Base-by-base conservation (phyloP, 2,888 invertebrate species). In the Muscina levida region DNA sequence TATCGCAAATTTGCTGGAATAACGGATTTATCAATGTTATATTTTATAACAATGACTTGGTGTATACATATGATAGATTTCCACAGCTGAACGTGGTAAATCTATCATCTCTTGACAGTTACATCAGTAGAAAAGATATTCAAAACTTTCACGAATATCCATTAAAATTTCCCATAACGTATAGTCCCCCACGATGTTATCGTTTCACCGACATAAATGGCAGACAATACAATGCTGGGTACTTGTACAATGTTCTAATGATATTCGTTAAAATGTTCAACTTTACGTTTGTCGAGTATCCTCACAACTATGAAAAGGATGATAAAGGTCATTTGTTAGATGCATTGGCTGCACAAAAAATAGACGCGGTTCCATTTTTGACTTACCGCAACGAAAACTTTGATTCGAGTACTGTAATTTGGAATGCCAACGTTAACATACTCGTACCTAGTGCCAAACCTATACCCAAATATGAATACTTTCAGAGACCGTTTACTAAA, bases 231-330 rank as follows among this genome's bases (percentile, higher is more conserved):
- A 8, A 42, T 53, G 17, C 59, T 4, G 77, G 77, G 1, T 77
- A 68, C 53, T 22, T 53, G 26, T 77, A 24, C 51, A 51, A 53
- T 57, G 44, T 46, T 3, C 1, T 77, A 0, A 1, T 59, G 13
- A 37, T 62, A 15, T 77, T 77, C 62, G 15, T 51, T 3, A 8
- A 68, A 1, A 19, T 2, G 0, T 77, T 56, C 6, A 77, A 77
- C 19, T 72, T 77, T 19, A 15, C 31, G 2, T 17, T 44, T 22
- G 11, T 11, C 0, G 65, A 71, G 17, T 73, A 70, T 66, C 68
- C 77, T 0, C 56, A 48, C 53, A 17, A 70, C 5, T 78, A 78
- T n/a, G 6, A 62, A 11, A 24, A 11, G 26, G 68, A 72, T 53
- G 8, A 62, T n/a, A 72, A 24, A 6, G 17, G 37, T 4, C n/a